Evolutionary conservation across 2,797 vertebrate species (phyloP).

Genomic region (Apogon hyalosoma): DNA sequence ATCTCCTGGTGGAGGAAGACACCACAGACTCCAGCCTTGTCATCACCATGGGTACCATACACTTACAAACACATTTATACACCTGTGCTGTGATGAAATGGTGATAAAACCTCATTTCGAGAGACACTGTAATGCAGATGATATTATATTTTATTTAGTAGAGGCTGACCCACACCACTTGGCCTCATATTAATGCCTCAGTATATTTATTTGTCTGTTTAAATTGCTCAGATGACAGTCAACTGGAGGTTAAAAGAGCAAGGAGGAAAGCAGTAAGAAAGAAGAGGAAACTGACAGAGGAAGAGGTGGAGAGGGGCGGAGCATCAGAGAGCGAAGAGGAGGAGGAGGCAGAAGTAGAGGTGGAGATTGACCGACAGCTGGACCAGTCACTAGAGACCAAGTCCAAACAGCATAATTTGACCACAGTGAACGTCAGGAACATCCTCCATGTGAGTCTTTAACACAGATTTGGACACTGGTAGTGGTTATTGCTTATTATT

Average conservation of each 20-base stretch:
- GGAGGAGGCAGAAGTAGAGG: slow-evolving; percentile 67
- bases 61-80: slow-evolving; percentile 4
- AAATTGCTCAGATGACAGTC: slow-evolving; percentile 60
- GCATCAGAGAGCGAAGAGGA: slow-evolving; percentile 49
- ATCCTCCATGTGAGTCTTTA: slow-evolving; percentile 91
- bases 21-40: slow-evolving; percentile 75
- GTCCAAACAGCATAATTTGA: slow-evolving; percentile 94
- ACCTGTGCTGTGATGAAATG: not conserved
- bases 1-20: slow-evolving; percentile 73
- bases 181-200: not conserved
- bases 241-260: slow-evolving; percentile 19
- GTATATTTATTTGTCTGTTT: slow-evolving; percentile 3
- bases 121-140: too few relatives aligned
- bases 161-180: too few relatives aligned
- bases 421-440: slow-evolving; percentile 92
- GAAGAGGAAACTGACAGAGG: slow-evolving; percentile 47
- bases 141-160: too few relatives aligned
- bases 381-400: slow-evolving; percentile 92
- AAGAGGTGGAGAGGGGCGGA: slow-evolving; percentile 30
- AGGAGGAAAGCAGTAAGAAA: slow-evolving; percentile 45
- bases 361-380: slow-evolving; percentile 89
- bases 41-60: slow-evolving; percentile 77
- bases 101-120: too few relatives aligned
- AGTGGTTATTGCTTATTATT: not conserved
- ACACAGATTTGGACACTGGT: not conserved